These are phyloP conservation scores for Coleophora flavipennella DNA, from an alignment of 2,888 invertebrate species.

Conservation along the genomic window DNA sequence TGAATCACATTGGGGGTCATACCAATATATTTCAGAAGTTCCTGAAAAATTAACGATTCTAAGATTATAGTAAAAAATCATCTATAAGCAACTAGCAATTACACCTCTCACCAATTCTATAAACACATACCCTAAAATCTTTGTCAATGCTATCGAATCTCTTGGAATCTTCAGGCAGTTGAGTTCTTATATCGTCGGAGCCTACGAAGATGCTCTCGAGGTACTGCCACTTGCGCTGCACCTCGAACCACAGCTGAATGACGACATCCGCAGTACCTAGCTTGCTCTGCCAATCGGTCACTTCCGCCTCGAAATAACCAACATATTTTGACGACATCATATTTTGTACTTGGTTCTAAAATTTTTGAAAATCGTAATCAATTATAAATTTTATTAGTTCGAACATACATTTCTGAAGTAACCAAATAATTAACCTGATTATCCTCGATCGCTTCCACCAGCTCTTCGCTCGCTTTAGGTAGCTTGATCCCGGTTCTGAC, in stretches of 20 bases:
- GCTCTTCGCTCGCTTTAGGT: slow-evolving; percentile 87
- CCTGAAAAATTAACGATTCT: slow-evolving; percentile 31
- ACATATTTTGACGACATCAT: slow-evolving; percentile 96
- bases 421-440: slow-evolving; percentile 78
- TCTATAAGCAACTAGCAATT: too few relatives aligned
- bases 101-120: too few relatives aligned
- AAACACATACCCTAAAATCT: slow-evolving; percentile 78
- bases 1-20: slow-evolving; percentile 86
- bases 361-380: too few relatives aligned
- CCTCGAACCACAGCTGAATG: slow-evolving; percentile 87
- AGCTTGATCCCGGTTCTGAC: slow-evolving; percentile 84
- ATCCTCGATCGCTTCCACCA: slow-evolving; percentile 94
- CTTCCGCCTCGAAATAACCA: slow-evolving; percentile 86
- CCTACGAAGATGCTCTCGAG: slow-evolving; percentile 96
- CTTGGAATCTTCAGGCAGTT: slow-evolving; percentile 91
- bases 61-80: too few relatives aligned
- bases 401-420: too few relatives aligned
- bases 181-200: slow-evolving; percentile 93
- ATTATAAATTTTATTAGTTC: too few relatives aligned
- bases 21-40: slow-evolving; percentile 79
- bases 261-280: slow-evolving; percentile 92
- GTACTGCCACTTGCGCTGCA: slow-evolving; percentile 95
- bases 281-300: slow-evolving; percentile 90
- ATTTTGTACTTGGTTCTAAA: slow-evolving; percentile 85
- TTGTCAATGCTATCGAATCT: slow-evolving; percentile 90